Percentiles rank a stretch among this genome's conserved stretches.
These are phyloP conservation scores for Listronotus oregonensis DNA, from an alignment of 1,140 invertebrate genomes.

Conservation along the genomic window DNA sequence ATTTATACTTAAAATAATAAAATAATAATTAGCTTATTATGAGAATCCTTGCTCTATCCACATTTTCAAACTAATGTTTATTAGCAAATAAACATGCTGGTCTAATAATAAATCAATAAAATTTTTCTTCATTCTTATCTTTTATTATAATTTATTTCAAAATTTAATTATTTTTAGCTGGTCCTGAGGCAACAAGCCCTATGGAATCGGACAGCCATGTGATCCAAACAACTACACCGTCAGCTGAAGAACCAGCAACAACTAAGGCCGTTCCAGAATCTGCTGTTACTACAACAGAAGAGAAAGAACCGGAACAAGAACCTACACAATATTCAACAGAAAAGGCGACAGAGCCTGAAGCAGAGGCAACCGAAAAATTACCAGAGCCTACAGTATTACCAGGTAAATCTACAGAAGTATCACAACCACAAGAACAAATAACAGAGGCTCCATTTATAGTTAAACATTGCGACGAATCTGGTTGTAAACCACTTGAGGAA, in stretches of 20 bases:
- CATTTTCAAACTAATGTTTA: too few species aligned
- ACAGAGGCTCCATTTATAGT: too few species aligned
- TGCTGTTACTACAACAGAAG: background rate
- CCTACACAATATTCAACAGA: background rate
- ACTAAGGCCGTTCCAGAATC: background rate
- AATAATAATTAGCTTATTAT: too few species aligned
- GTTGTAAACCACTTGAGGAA: background rate
- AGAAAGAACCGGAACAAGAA: constrained; percentile 17
- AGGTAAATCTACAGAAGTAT: too few species aligned
- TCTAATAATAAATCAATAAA: too few species aligned
- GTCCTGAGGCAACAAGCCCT: constrained; percentile 46
- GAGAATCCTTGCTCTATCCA: too few species aligned
- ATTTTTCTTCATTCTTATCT: too few species aligned
- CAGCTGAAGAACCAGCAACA: background rate
- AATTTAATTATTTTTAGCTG: constrained; percentile 36
- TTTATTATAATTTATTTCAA: background rate
- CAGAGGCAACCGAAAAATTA: constrained; percentile 2
- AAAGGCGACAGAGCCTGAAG: background rate
- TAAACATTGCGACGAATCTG: too few species aligned
- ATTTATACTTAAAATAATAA: too few species aligned
- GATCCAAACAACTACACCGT: constrained; percentile 49
- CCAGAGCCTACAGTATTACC: background rate
- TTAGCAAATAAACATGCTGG: too few species aligned
- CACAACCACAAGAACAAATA: too few species aligned
- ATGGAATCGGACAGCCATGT: constrained; percentile 69